Evolutionary conservation across 2,797 vertebrate species (phyloP).

Genomic region (Channallabes apus): DNA sequence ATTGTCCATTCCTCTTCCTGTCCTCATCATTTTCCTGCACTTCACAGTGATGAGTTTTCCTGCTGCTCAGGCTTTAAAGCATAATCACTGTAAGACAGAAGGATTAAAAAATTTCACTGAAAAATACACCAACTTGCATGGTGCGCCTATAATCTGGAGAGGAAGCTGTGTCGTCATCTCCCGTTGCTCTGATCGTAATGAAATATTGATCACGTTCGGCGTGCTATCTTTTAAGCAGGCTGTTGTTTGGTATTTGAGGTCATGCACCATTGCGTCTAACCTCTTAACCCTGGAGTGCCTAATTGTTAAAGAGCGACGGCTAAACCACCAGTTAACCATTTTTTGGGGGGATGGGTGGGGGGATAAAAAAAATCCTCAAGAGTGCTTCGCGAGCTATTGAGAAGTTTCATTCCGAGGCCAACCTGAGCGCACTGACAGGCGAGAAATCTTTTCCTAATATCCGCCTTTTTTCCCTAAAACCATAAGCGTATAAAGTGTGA

Average conservation of each 20-base stretch:
- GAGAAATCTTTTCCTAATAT: conserved; percentile 31
- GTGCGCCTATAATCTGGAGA: background rate
- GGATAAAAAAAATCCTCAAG: background rate
- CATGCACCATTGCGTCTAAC: conserved; percentile 52
- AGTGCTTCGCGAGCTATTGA: background rate
- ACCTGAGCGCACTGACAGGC: background rate
- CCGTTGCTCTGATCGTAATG: conserved; percentile 13
- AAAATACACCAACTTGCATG: background rate
- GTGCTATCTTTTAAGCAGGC: conserved; percentile 48
- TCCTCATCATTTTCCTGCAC: background rate
- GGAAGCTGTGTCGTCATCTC: background rate
- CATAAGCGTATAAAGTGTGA: conserved; percentile 10
- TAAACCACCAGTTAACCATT: background rate
- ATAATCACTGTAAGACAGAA: background rate
- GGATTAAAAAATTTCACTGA: background rate
- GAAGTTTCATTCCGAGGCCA: conserved; percentile 4
- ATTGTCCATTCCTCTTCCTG: no score
- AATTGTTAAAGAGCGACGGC: conserved; percentile 7
- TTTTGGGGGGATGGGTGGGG: background rate
- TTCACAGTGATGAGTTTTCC: background rate
- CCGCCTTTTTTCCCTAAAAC: background rate
- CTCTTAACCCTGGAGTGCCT: background rate
- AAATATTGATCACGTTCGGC: conserved; percentile 33
- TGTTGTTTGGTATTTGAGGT: conserved; percentile 52
- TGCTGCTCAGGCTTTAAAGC: no score